phyloP scores from a whole-genome alignment of 2,888 invertebrate species.

The Thysanoteuthis rhombus region DNA sequence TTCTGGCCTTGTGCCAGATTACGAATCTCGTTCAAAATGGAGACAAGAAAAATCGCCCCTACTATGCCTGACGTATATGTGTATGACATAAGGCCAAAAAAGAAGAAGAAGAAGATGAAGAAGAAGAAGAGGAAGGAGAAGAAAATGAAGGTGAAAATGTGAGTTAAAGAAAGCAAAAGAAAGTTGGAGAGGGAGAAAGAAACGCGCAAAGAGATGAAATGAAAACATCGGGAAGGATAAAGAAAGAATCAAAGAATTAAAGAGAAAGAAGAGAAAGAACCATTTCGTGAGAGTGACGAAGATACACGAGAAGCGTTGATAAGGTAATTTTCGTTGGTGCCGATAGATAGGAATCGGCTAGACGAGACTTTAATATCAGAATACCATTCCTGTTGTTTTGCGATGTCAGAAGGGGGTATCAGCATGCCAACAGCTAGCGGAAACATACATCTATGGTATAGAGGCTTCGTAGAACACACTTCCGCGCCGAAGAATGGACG shows the following conservation, averaged over 20 bases:
- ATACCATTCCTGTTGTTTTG: neutral
- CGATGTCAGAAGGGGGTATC: neutral
- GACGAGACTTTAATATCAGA: constrained; percentile 12
- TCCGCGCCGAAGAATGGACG: neutral
- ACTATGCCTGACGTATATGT: neutral
- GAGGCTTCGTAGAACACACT: neutral
- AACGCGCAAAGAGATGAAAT: neutral
- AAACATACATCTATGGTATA: neutral
- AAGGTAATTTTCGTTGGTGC: neutral
- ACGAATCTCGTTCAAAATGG: too few relatives aligned
- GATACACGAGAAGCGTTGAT: neutral
- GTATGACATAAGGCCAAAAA: neutral
- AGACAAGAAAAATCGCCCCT: too few relatives aligned
- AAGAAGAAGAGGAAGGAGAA: neutral
- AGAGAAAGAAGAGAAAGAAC: neutral
- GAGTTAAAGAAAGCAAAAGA: neutral
- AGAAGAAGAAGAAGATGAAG: neutral
- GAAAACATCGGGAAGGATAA: neutral
- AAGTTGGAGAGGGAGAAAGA: neutral
- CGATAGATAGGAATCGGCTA: constrained; percentile 12
- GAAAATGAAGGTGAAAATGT: neutral
- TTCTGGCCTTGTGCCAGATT: too few relatives aligned
- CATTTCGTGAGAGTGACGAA: neutral
- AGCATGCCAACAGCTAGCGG: constrained; percentile 12
- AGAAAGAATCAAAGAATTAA: neutral